Percentiles rank a stretch among this genome's conserved stretches.
Conservation (phyloP, 2,888 invertebrate species). For the Amphipoea lucens region DNA sequence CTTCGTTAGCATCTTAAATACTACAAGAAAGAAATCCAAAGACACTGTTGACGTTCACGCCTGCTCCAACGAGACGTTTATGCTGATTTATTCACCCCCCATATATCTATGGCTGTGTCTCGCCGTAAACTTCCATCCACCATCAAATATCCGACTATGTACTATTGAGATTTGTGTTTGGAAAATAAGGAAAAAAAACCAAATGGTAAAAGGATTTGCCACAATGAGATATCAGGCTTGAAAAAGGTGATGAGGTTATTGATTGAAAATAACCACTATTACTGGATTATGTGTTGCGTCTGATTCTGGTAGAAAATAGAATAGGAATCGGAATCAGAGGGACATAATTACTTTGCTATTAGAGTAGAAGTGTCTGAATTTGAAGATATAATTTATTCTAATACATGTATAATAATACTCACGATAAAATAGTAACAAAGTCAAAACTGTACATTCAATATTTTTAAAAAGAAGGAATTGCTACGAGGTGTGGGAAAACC, state of each 20-base stretch:
- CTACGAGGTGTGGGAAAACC: no score
- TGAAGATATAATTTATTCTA: no score
- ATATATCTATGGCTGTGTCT: conserved; percentile 23
- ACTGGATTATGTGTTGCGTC: background rate
- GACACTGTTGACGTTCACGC: conserved; percentile 19
- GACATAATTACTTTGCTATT: background rate
- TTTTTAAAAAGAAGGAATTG: no score
- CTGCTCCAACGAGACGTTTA: conserved; percentile 26
- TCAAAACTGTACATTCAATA: no score
- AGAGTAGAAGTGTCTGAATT: no score
- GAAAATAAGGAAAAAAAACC: conserved; percentile 16
- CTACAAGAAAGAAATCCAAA: background rate
- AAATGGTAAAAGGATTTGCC: conserved; percentile 2
- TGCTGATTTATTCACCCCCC: conserved; percentile 76
- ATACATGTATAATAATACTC: no score
- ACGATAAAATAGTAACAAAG: no score
- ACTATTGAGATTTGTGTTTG: conserved; percentile 51
- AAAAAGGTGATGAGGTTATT: conserved; percentile 13
- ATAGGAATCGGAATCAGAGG: background rate
- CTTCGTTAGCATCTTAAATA: conserved; percentile 2
- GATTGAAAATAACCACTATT: background rate
- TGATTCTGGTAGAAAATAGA: background rate
- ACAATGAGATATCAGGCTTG: background rate
- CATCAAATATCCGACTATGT: conserved; percentile 22
- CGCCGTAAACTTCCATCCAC: conserved; percentile 23